Evolutionary conservation across 1,140 invertebrate species (phyloP), one percentile per base, ranked within the genome.

Genomic region (Drosophila melanica): DNA sequence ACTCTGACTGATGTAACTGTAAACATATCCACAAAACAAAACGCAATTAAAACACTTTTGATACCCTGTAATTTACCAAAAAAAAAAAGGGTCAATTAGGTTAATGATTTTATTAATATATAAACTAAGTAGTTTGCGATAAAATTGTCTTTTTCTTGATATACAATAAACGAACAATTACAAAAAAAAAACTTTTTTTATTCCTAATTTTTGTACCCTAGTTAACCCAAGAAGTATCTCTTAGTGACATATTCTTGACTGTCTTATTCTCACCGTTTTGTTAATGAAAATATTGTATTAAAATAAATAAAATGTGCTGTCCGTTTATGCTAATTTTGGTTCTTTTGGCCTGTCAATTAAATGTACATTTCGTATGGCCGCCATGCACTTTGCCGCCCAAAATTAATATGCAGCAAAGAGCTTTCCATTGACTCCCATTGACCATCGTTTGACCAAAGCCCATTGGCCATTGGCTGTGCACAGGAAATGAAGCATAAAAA

Each of bases 351-450:
- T 71, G 65, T 87, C 82, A 87, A 87, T 87, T 87, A 87, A 87
- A 89, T 87, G 84, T 55, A 87, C 82, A 87, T 87, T 87, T 82
- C 60, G 82, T 87, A 87, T 89, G 84, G 82, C 82, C 84, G 84
- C 82, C 82, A 55, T 87, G 84, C 81, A 78, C 81, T 78, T 86
- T 87, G 67, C 57, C 18, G 47, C 54, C 50, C 45, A 20, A 70
- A 86, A 86, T 87, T 89, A 87, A 87, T 87, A 87, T 87, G 82
- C 82, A 82, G n/a, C 75, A 69, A 63, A 64, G 79, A 86, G 78
- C 75, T 81, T 80, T 75, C 53, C 54, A 51, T 48, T 44, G 72
- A 62, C 27, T 50, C 50, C 59, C 59, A 70, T 59, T 59, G 55
- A 55, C 60, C 66, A 65, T 41, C 37, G 39, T 27, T 30, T 18